Conservation (phyloP, 1,140 invertebrate species). For the Drosophila yakuba region DNA sequence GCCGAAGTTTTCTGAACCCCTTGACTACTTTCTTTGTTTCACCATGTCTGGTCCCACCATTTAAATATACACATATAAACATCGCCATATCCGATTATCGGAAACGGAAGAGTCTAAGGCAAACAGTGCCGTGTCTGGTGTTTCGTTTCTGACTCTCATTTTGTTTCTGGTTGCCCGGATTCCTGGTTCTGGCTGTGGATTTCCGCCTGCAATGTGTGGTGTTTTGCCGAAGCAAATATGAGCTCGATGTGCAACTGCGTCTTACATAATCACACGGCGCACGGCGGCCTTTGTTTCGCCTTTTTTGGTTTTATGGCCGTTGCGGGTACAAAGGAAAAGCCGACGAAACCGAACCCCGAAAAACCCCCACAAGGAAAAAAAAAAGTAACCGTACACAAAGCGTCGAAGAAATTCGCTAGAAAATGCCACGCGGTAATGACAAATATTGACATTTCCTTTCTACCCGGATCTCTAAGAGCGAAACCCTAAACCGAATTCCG, state of each 20-base stretch:
- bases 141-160: constrained; percentile 1
- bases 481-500: constrained; percentile 6
- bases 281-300: constrained; percentile 41
- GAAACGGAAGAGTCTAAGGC: constrained; percentile 26
- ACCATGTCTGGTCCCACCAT: not conserved
- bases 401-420: constrained; percentile 67
- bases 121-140: constrained; percentile 13
- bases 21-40: not conserved
- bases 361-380: constrained; percentile 5
- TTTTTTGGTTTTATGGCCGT: constrained; percentile 38
- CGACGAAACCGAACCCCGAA: constrained; percentile 14
- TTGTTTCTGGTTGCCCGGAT: constrained; percentile 7
- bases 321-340: constrained; percentile 34
- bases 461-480: constrained; percentile 10
- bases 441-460: constrained; percentile 73
- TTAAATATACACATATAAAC: not conserved
- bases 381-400: constrained; percentile 30
- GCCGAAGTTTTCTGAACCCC: not conserved
- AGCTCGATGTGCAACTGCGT: constrained; percentile 31
- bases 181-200: not conserved
- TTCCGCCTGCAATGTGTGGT: constrained; percentile 18
- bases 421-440: constrained; percentile 73
- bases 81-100: constrained; percentile 15
- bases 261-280: constrained; percentile 40
- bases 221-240: constrained; percentile 19